These are phyloP conservation scores for Datnioides undecimradiatus DNA, from an alignment of 2,113 vertebrate species.

Conservation along the genomic window DNA sequence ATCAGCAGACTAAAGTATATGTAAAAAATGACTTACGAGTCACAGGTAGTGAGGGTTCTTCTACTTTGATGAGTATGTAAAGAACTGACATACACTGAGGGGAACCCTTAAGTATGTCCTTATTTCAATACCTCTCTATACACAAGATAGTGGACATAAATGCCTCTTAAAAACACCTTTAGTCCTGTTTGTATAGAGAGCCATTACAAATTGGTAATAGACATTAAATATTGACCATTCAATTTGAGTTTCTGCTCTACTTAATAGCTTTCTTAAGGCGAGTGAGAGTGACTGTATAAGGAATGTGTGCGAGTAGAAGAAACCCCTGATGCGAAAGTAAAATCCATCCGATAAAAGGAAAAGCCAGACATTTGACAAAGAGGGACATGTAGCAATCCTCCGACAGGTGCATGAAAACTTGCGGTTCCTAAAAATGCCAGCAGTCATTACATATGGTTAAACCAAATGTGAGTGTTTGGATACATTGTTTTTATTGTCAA, in stretches of 20 bases:
- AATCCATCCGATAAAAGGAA: neutral
- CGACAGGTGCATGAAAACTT: neutral
- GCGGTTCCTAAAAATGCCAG: neutral
- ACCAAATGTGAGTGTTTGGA: conserved; percentile 9
- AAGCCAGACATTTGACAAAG: neutral
- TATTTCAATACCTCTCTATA: neutral
- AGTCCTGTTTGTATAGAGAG: neutral
- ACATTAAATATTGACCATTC: neutral
- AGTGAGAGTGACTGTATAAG: neutral
- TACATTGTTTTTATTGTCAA: conserved; percentile 35
- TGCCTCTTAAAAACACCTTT: neutral
- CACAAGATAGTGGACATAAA: neutral
- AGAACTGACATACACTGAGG: neutral
- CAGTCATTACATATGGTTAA: neutral
- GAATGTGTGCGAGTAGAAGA: neutral
- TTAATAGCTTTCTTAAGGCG: neutral
- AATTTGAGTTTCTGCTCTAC: neutral
- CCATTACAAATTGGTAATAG: neutral
- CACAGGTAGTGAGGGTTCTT: neutral
- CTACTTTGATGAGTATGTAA: neutral
- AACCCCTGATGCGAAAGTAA: neutral
- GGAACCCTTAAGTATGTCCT: neutral
- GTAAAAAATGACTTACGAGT: neutral
- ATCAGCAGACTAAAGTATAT: neutral
- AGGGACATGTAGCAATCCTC: neutral